phyloP scores from a whole-genome alignment of 2,113 vertebrate genomes.

The Phrynosoma blainvillii region DNA sequence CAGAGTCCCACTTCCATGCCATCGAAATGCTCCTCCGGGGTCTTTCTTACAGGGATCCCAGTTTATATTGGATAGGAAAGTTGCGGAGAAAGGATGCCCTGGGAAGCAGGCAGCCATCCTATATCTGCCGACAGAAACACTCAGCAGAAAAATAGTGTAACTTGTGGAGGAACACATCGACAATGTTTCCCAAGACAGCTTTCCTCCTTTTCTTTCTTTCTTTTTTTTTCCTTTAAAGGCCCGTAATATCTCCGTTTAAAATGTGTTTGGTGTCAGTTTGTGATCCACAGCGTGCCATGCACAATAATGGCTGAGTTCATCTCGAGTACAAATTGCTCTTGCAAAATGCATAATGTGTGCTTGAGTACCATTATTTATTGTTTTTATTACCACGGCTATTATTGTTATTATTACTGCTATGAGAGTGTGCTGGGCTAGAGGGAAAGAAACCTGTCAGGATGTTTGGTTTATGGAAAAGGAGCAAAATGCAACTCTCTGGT shows the following conservation, averaged over 20 bases:
- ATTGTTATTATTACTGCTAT: background rate
- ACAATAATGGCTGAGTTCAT: conserved; percentile 25
- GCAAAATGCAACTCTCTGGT: background rate
- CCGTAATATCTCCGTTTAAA: conserved; percentile 42
- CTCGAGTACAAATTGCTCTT: conserved; percentile 32
- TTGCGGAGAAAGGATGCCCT: background rate
- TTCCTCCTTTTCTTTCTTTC: background rate
- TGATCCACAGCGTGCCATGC: conserved; percentile 13
- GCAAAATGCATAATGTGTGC: conserved; percentile 33
- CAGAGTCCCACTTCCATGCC: background rate
- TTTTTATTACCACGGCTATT: conserved; percentile 29
- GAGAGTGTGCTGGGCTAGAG: background rate
- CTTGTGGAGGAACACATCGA: conserved; percentile 14
- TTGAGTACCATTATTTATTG: conserved; percentile 49
- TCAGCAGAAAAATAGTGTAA: conserved; percentile 20
- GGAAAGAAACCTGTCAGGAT: background rate
- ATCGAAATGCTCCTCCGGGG: background rate
- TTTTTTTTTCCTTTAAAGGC: conserved; percentile 28
- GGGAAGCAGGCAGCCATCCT: background rate
- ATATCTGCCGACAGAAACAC: background rate
- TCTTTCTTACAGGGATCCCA: background rate
- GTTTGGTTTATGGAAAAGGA: conserved; percentile 19
- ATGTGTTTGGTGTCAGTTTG: conserved; percentile 15
- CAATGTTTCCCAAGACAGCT: conserved; percentile 36
- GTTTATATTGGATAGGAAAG: background rate